Evolutionary conservation across 2,888 invertebrate genomes (phyloP).

Genomic region (Aproaerema taeniolella): DNA sequence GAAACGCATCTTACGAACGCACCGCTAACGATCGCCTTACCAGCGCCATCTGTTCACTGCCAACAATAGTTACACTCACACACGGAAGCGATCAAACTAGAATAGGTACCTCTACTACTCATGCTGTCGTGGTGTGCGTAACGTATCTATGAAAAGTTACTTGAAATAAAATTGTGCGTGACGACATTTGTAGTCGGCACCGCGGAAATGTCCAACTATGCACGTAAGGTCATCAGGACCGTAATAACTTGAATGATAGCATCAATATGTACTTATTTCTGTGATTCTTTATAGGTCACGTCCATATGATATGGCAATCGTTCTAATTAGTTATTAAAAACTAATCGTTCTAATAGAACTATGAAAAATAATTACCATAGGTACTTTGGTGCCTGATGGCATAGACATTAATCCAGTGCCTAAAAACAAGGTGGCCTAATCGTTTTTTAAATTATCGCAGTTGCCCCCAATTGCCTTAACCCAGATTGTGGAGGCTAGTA

Average conservation of each 20-base stretch:
- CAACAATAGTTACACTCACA: constrained; percentile 10
- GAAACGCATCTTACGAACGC: constrained; percentile 48
- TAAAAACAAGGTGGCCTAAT: background rate
- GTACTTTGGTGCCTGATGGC: too few relatives aligned
- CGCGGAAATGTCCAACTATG: constrained; percentile 56
- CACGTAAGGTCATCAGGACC: constrained; percentile 54
- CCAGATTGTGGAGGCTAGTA: background rate
- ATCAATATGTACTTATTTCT: too few relatives aligned
- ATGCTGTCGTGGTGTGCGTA: constrained; percentile 16
- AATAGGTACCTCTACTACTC: constrained; percentile 1
- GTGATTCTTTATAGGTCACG: too few relatives aligned
- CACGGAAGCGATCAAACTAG: constrained; percentile 7
- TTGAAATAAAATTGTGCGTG: constrained; percentile 37
- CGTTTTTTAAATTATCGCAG: background rate
- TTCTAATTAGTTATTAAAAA: too few relatives aligned
- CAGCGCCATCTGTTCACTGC: constrained; percentile 32
- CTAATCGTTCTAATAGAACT: too few relatives aligned
- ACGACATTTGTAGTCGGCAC: constrained; percentile 36
- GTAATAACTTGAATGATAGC: constrained; percentile 30
- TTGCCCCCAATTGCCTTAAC: constrained; percentile 2
- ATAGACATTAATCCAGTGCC: too few relatives aligned
- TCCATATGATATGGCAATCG: too few relatives aligned
- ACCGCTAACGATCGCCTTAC: constrained; percentile 20
- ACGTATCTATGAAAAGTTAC: constrained; percentile 21
- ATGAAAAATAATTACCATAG: background rate